Evolutionary conservation across 2,888 invertebrate species (phyloP).

Genomic region (Cantharis nigra): DNA sequence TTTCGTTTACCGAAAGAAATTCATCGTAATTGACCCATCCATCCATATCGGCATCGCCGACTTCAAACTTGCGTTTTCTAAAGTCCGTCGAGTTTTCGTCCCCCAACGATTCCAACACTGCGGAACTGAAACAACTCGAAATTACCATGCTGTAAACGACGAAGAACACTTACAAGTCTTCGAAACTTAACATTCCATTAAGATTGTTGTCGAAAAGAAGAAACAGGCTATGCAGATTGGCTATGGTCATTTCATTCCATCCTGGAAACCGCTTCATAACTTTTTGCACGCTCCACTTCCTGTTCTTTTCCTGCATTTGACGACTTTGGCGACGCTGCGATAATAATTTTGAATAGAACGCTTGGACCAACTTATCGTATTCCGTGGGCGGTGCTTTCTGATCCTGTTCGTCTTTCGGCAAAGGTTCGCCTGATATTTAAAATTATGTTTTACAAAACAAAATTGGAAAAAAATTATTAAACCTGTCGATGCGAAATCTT

Average conservation of each 20-base stretch:
- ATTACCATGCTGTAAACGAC: not conserved
- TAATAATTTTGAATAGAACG: constrained; percentile 59
- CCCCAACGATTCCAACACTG: constrained; percentile 61
- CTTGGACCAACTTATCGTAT: constrained; percentile 60
- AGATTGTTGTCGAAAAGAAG: constrained; percentile 62
- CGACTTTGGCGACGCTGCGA: constrained; percentile 59
- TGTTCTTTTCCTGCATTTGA: constrained; percentile 62
- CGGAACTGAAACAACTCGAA: constrained; percentile 39
- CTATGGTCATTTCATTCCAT: constrained; percentile 64
- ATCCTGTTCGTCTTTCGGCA: constrained; percentile 38
- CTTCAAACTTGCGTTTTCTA: constrained; percentile 59
- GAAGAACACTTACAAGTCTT: constrained; percentile 53
- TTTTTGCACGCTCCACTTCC: constrained; percentile 61
- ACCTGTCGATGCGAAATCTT: constrained; percentile 64
- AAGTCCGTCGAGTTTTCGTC: constrained; percentile 58
- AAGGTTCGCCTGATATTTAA: constrained; percentile 36
- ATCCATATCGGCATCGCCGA: constrained; percentile 59
- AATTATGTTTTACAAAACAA: no score
- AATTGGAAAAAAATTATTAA: no score
- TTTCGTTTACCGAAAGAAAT: constrained; percentile 57
- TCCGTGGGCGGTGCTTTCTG: constrained; percentile 53
- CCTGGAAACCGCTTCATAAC: constrained; percentile 60
- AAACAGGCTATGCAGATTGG: constrained; percentile 63
- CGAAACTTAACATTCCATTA: constrained; percentile 63
- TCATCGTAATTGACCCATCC: constrained; percentile 65